Evolutionary conservation across 1,140 invertebrate species (phyloP).

Genomic region (Tetramorium parvispinum): DNA sequence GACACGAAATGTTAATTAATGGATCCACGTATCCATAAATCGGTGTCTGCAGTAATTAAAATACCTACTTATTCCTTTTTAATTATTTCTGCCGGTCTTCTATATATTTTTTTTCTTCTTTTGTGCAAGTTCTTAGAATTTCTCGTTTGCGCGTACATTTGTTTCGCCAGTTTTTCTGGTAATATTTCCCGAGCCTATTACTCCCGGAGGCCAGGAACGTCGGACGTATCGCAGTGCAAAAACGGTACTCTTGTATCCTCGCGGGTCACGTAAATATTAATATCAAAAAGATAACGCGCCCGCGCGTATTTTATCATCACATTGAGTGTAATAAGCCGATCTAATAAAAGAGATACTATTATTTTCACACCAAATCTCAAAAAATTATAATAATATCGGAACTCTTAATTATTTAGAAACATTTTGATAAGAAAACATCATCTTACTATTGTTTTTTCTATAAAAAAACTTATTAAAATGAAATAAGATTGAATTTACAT

Average conservation of each 20-base stretch:
- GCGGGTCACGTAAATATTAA: conserved; percentile 71
- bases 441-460: neutral
- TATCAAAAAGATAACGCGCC: conserved; percentile 58
- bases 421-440: neutral
- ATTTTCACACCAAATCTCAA: neutral
- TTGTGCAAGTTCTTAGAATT: neutral
- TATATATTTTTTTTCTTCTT: neutral
- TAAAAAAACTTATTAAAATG: neutral
- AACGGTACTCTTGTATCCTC: conserved; percentile 67
- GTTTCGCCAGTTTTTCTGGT: conserved; percentile 1
- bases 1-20: neutral
- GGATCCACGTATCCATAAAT: neutral
- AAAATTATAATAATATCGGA: neutral
- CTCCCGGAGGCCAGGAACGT: conserved; percentile 26
- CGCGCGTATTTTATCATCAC: conserved; percentile 32
- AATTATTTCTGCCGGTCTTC: neutral
- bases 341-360: neutral
- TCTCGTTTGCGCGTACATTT: conserved; percentile 10
- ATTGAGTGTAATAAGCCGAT: conserved; percentile 48
- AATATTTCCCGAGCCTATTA: conserved; percentile 60
- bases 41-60: neutral
- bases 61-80: neutral
- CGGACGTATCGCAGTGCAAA: conserved; percentile 34
- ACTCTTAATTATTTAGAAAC: neutral
- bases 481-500: neutral